Conservation (phyloP, 2,888 invertebrate genomes). For the Cheilosia variabilis region DNA sequence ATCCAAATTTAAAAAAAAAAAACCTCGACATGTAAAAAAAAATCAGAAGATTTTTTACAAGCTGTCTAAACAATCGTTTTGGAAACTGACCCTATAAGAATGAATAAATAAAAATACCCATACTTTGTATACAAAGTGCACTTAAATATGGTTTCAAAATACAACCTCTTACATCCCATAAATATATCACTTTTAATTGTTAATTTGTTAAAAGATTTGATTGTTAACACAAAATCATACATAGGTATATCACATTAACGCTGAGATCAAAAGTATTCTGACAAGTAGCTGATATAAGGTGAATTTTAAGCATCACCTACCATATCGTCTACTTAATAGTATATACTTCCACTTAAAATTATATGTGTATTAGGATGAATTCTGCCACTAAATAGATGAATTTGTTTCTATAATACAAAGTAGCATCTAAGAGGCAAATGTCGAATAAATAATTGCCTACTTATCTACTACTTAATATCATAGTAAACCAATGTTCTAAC, state of each 20-base stretch:
- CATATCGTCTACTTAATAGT: constrained; percentile 71
- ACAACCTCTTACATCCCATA: too few relatives aligned
- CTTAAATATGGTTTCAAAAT: too few relatives aligned
- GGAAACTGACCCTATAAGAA: too few relatives aligned
- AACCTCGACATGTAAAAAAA: too few relatives aligned
- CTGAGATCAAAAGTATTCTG: constrained; percentile 32
- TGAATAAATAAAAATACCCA: too few relatives aligned
- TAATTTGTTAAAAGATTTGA: too few relatives aligned
- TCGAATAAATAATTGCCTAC: constrained; percentile 43
- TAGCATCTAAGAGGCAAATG: constrained; percentile 52
- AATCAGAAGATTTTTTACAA: too few relatives aligned
- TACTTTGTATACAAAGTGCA: too few relatives aligned
- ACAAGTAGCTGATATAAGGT: constrained; percentile 65
- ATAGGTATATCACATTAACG: background rate
- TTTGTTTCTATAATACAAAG: constrained; percentile 34
- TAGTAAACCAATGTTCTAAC: constrained; percentile 7
- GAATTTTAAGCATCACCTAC: constrained; percentile 48
- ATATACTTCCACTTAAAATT: constrained; percentile 1
- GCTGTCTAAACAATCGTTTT: too few relatives aligned
- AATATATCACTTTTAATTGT: too few relatives aligned
- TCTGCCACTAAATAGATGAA: background rate
- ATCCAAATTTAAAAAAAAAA: too few relatives aligned
- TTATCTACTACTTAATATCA: constrained; percentile 69
- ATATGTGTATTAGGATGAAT: background rate
- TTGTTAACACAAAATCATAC: background rate